Evolutionary conservation across 2,113 vertebrate species (phyloP).

Genomic region (Solea solea): DNA sequence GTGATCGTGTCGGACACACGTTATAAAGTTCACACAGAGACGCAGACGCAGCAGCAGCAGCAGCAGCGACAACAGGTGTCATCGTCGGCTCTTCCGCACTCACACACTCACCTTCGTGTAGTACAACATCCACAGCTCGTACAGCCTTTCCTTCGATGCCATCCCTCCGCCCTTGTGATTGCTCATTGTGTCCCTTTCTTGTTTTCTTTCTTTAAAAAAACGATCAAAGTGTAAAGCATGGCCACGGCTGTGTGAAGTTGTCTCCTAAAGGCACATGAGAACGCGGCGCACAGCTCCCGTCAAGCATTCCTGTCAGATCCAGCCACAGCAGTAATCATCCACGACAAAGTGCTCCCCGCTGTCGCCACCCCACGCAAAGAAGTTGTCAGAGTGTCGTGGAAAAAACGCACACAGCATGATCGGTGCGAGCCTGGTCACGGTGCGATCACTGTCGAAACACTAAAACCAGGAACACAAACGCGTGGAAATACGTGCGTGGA

Average conservation of each 20-base stretch:
- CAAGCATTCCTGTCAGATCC: conserved; percentile 66
- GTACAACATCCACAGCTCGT: conserved; percentile 93
- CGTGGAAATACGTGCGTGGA: conserved; percentile 56
- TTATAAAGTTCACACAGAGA: conserved; percentile 34
- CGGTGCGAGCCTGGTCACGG: not conserved
- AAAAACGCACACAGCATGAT: conserved; percentile 6
- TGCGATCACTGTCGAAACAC: conserved; percentile 41
- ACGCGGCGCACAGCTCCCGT: conserved; percentile 49
- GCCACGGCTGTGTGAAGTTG: conserved; percentile 47
- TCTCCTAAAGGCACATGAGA: conserved; percentile 44
- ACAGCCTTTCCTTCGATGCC: conserved; percentile 90
- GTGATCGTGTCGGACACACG: not conserved
- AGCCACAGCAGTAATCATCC: conserved; percentile 21
- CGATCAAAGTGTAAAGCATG: conserved; percentile 34
- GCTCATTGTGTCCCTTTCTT: conserved; percentile 40
- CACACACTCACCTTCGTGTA: conserved; percentile 88
- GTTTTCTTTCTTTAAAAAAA: conserved; percentile 41
- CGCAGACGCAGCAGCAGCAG: not conserved
- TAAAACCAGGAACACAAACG: conserved; percentile 44
- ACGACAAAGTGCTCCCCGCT: not conserved
- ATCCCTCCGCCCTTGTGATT: conserved; percentile 76
- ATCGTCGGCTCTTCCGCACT: conserved; percentile 57
- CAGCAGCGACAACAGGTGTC: conserved; percentile 76
- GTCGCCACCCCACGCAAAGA: conserved; percentile 19
- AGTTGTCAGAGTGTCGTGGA: conserved; percentile 48